Evolutionary conservation across 1,140 invertebrate genomes (phyloP), one percentile per base, ranked within the genome.

Genomic region (Alviniconcha marisindica): DNA sequence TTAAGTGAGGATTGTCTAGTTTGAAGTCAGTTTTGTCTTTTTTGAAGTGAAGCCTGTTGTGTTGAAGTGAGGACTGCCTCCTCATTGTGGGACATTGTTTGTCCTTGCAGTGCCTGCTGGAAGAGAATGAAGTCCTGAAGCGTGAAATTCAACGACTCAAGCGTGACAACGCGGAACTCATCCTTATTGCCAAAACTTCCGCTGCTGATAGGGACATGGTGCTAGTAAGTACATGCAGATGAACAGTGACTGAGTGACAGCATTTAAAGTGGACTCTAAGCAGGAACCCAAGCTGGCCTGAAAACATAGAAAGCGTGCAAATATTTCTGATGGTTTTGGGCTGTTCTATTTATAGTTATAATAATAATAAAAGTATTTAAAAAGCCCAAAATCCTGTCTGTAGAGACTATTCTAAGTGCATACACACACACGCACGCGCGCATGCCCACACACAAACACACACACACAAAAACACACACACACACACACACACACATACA

Each of bases 61-160:
- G 18, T 60, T 60, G 56, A 21, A 60, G 56, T 60, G 4, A 12
- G 3, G 4, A 5, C 56, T 60, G 56, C 24, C 15, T 21, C 10
- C 21, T 60, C 2, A 28, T 69, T 14, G 18, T 10, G 31, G 2
- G 24, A 14, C 33, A 24, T 44, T 74, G 31, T 74, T 15, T 28
- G 14, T 42, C 0, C 28, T 60, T 2, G 3, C 38, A 80, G 77
- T 80, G 77, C 36, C 60, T 80, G 14, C 38, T 80, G 33, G 77
- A 80, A 44, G 77, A 80, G 24, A 80, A 80, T 31, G 51, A 60
- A 40, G 36, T 63, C 36, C 77, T 42, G 18, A 60, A 36, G 33
- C 33, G 56, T 5, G 77, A 80, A 56, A 66, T 80, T 42, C 54
- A 80, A 40, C 56, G 77, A 3, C 60, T 80, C 56, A 80, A 80